Evolutionary conservation across 1,140 invertebrate genomes (phyloP).

Genomic region (Caerostris extrusa): DNA sequence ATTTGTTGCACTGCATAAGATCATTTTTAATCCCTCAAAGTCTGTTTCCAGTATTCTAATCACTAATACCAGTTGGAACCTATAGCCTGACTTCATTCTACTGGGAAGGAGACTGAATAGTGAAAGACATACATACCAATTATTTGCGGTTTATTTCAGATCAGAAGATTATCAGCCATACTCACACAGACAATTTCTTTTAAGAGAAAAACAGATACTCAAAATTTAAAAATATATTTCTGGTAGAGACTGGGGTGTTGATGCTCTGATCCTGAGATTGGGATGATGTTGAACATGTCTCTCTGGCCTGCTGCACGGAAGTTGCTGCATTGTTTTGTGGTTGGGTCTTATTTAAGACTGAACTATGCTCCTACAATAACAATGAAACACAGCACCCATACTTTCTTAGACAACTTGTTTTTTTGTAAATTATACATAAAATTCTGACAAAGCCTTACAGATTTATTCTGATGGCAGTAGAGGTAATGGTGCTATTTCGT

Average conservation of each 20-base stretch:
- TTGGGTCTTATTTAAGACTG: background rate
- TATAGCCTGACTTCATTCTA: background rate
- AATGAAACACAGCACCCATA: background rate
- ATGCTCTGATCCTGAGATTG: background rate
- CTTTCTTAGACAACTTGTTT: background rate
- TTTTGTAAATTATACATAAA: background rate
- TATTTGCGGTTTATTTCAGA: background rate
- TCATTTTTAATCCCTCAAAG: too few species aligned
- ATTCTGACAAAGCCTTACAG: background rate
- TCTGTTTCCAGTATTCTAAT: too few species aligned
- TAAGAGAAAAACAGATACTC: background rate
- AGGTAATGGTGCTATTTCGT: background rate
- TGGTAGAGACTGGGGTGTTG: background rate
- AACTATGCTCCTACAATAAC: background rate
- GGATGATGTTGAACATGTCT: background rate
- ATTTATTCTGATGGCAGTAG: background rate
- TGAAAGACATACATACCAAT: background rate
- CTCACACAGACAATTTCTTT: background rate
- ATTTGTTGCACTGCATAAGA: constrained; percentile 2
- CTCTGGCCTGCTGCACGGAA: background rate
- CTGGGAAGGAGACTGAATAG: background rate
- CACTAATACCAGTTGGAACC: background rate
- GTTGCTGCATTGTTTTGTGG: background rate
- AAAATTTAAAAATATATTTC: too few species aligned
- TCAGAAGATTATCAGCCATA: background rate